Evolutionary conservation across 92 coral and sea anemone species (phyloP).

Genomic region (Montipora capitata): DNA sequence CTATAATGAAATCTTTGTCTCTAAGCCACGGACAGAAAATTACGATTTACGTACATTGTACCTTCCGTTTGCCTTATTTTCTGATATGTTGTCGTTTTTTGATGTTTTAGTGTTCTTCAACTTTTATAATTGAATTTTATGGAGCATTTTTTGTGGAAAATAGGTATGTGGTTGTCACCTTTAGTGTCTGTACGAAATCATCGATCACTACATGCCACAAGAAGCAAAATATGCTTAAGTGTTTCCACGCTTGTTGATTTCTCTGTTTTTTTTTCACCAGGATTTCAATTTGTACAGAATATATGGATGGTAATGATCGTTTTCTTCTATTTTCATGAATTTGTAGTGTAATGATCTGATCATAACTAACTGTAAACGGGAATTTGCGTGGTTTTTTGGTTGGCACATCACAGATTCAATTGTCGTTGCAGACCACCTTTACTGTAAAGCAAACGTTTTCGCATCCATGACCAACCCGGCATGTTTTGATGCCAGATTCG

Average conservation of each 20-base stretch:
- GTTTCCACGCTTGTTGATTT: background rate
- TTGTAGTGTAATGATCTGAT: background rate
- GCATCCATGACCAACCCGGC: no score
- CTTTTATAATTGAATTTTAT: slow-evolving; percentile 95
- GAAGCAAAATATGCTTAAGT: background rate
- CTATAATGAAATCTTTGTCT: no score
- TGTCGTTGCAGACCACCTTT: no score
- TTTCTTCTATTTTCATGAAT: background rate
- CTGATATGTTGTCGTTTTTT: background rate
- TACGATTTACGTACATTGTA: no score
- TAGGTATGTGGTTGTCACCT: slow-evolving; percentile 64
- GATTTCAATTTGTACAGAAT: slow-evolving; percentile 99
- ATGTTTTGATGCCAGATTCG: no score
- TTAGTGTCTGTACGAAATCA: background rate
- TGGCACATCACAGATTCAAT: no score
- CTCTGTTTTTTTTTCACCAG: slow-evolving; percentile 37
- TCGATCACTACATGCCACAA: no score
- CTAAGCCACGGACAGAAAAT: no score
- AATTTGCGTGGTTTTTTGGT: background rate
- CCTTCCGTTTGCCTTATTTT: no score
- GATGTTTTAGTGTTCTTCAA: slow-evolving; percentile 88
- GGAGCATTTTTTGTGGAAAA: slow-evolving; percentile 99
- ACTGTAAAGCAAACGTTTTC: no score
- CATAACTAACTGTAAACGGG: background rate
- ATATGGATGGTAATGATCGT: slow-evolving; percentile 91